Evolutionary conservation across 2,888 invertebrate genomes (phyloP).

Genomic region (Leucania comma): DNA sequence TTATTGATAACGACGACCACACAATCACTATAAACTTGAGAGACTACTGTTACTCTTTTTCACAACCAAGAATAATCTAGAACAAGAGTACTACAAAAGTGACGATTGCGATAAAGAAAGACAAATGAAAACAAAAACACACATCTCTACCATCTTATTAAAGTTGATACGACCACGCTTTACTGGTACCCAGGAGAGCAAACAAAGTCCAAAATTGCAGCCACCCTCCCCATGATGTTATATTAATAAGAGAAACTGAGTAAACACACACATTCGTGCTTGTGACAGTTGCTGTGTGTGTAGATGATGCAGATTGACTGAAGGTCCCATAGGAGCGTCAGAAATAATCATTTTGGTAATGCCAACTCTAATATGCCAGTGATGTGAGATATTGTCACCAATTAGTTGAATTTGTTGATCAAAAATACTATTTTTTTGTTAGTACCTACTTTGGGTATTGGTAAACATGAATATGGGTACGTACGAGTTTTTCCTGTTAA

Average conservation of each 20-base stretch:
- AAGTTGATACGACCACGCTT: constrained; percentile 43
- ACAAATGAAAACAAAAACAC: constrained; percentile 4
- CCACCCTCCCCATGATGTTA: constrained; percentile 39
- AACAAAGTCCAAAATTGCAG: constrained; percentile 39
- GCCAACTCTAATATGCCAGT: background rate
- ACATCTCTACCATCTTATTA: constrained; percentile 22
- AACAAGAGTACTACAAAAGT: background rate
- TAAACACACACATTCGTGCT: constrained; percentile 32
- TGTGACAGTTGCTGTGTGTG: constrained; percentile 10
- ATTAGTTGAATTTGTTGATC: background rate
- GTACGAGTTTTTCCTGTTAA: constrained; percentile 2
- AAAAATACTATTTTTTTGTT: background rate
- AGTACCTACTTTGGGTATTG: background rate
- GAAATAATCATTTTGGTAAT: constrained; percentile 3
- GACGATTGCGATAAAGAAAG: background rate
- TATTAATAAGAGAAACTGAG: constrained; percentile 42
- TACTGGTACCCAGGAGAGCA: constrained; percentile 30
- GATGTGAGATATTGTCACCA: background rate
- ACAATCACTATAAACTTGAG: background rate
- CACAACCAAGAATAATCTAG: background rate
- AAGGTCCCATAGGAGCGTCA: background rate
- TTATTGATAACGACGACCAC: constrained; percentile 8
- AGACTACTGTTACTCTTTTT: background rate
- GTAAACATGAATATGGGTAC: background rate
- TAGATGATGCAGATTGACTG: constrained; percentile 24